Percentiles rank a stretch among this genome's conserved stretches.
These are phyloP conservation scores for Ranitomeya imitator DNA, from an alignment of 2,113 vertebrate genomes.

Conservation along the genomic window DNA sequence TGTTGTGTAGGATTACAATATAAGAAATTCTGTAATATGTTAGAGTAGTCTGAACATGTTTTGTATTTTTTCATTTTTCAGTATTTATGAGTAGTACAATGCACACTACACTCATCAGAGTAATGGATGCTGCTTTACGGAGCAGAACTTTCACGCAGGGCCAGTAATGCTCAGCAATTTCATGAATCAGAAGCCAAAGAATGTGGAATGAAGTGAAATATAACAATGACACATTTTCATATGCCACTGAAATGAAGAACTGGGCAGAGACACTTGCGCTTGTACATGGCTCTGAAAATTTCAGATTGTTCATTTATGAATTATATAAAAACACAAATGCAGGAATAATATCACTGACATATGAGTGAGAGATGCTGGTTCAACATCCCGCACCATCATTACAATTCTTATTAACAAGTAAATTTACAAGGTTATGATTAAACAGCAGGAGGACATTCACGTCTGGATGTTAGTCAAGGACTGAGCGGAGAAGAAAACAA, in stretches of 20 bases:
- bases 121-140: slow-evolving; percentile 1
- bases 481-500: slow-evolving; percentile 3
- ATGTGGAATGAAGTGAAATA: neutral
- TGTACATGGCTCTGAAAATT: neutral
- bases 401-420: neutral
- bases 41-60: neutral
- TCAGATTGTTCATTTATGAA: neutral
- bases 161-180: neutral
- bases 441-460: neutral
- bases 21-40: neutral
- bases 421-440: neutral
- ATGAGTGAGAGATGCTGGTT: neutral
- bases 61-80: neutral
- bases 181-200: slow-evolving; percentile 13
- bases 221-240: slow-evolving; percentile 12
- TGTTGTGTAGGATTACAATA: neutral
- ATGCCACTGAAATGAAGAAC: slow-evolving; percentile 3
- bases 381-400: neutral
- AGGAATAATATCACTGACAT: neutral
- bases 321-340: neutral
- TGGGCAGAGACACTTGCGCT: neutral
- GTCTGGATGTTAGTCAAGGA: slow-evolving; percentile 18
- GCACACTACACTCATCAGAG: neutral
- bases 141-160: neutral
- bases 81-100: neutral